Conservation (phyloP, 2,888 invertebrate species). For the Syritta pipiens region DNA sequence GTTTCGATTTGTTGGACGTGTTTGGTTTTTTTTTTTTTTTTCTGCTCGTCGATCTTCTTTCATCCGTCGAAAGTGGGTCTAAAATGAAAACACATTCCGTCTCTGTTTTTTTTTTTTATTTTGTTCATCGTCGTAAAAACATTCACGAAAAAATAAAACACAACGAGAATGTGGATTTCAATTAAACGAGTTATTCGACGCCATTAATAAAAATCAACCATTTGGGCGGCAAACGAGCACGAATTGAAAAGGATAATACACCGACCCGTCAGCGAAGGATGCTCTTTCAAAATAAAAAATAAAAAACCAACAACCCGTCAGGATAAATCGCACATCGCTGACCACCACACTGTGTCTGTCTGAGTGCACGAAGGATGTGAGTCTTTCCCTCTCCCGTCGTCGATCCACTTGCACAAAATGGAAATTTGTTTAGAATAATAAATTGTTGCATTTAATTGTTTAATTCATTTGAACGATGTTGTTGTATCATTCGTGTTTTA, state of each 20-base stretch:
- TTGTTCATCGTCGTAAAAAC: slow-evolving; percentile 2
- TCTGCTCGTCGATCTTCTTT: neutral
- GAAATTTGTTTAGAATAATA: slow-evolving; percentile 65
- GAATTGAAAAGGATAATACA: slow-evolving; percentile 58
- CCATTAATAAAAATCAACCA: slow-evolving; percentile 62
- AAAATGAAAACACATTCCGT: neutral
- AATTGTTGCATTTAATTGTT: slow-evolving; percentile 68
- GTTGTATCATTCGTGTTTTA: slow-evolving; percentile 26
- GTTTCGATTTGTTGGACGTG: slow-evolving; percentile 48
- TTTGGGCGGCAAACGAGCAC: slow-evolving; percentile 40
- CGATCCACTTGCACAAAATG: too few species aligned
- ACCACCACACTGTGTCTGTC: neutral
- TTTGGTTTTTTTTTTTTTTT: slow-evolving; percentile 2
- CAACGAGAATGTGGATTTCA: slow-evolving; percentile 46
- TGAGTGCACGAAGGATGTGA: neutral
- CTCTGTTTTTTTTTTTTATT: slow-evolving; percentile 6
- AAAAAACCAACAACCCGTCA: neutral
- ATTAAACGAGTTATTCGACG: slow-evolving; percentile 60
- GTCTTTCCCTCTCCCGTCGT: neutral
- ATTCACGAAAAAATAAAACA: neutral
- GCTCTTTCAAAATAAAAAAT: neutral
- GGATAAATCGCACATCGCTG: slow-evolving; percentile 55
- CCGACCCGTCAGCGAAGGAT: too few species aligned
- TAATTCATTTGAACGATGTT: too few species aligned
- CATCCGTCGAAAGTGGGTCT: slow-evolving; percentile 40